Evolutionary conservation across 2,888 invertebrate genomes (phyloP), one percentile per base, ranked within the genome.

Genomic region (Fragum fragum): DNA sequence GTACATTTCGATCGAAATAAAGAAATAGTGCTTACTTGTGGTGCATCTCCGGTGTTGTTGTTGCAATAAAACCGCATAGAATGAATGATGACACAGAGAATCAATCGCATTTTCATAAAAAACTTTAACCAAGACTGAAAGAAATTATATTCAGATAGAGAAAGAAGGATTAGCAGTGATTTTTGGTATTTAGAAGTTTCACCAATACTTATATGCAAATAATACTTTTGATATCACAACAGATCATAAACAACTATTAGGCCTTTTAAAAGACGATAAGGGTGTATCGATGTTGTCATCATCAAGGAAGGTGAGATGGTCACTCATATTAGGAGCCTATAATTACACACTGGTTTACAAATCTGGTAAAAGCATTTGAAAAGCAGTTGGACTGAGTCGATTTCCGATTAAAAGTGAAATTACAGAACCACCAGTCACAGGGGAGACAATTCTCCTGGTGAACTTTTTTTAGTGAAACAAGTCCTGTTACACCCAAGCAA

Each of bases 1-100:
- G 85, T 89, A 3, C 93, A 93, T 81, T 94, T 87, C 87, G 91
- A 94, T 73, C 89, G 91, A 7, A 52, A 18, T 18, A 79, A 87
- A 32, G 86, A 85, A 21, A 73, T 95, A 9, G 80, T 90, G 28
- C 77, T 95, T 1, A 88, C 93, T 0, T 91, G 92, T 53, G 95
- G 95, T 88, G 95, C 95, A 1, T 93, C 92, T 28, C 79, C 14
- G 81, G 79, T 55, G 94, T 93, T n/a, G n/a, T n/a, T n/a, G n/a
- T n/a, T n/a, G n/a, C n/a, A n/a, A n/a, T n/a, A n/a, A n/a, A n/a
- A n/a, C n/a, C n/a, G n/a, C n/a, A n/a, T n/a, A n/a, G n/a, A n/a
- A n/a, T n/a, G n/a, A n/a, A n/a, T n/a, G n/a, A 81, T 47, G 80
- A 78, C 11, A 52, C 73, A 26, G 73, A 85, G 29, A 73, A 16